Evolutionary conservation across 2,797 vertebrate species (phyloP).

Genomic region (Sebastes hopkinsi): DNA sequence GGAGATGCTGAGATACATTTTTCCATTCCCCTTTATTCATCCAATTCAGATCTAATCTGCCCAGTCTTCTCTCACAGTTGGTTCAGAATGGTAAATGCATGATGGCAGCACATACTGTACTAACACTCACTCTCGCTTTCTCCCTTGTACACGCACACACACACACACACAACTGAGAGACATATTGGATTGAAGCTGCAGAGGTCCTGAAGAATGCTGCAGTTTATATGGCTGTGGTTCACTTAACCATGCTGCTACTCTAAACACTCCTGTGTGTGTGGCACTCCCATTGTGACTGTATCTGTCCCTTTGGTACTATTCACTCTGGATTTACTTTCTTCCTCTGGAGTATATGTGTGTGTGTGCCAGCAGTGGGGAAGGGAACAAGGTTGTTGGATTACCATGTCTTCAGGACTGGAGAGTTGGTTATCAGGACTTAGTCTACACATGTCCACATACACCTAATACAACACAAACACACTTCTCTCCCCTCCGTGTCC

Average conservation of each 20-base stretch:
- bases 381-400: constrained; percentile 25
- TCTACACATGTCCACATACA: constrained; percentile 52
- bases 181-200: constrained; percentile 44
- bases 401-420: constrained; percentile 58
- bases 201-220: constrained; percentile 46
- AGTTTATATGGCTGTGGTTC: constrained; percentile 66
- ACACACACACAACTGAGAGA: constrained; percentile 14
- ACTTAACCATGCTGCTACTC: constrained; percentile 44
- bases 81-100: constrained; percentile 51
- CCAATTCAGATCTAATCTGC: constrained; percentile 72
- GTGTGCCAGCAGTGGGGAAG: constrained; percentile 28
- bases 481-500: constrained; percentile 13
- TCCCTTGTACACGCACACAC: neutral
- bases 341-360: neutral
- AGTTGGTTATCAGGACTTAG: constrained; percentile 71
- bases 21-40: constrained; percentile 73
- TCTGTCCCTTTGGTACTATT: constrained; percentile 30
- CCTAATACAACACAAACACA: constrained; percentile 41
- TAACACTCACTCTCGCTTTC: constrained; percentile 17
- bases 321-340: constrained; percentile 9
- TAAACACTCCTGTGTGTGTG: constrained; percentile 67
- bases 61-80: constrained; percentile 53
- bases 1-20: constrained; percentile 73
- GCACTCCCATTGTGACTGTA: constrained; percentile 53
- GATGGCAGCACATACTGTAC: constrained; percentile 39